A percentile compares a stretch with the other conserved stretches of the same genome.
Evolutionary conservation across 2,113 vertebrate species (phyloP).

Genomic region (Eonycteris spelaea): DNA sequence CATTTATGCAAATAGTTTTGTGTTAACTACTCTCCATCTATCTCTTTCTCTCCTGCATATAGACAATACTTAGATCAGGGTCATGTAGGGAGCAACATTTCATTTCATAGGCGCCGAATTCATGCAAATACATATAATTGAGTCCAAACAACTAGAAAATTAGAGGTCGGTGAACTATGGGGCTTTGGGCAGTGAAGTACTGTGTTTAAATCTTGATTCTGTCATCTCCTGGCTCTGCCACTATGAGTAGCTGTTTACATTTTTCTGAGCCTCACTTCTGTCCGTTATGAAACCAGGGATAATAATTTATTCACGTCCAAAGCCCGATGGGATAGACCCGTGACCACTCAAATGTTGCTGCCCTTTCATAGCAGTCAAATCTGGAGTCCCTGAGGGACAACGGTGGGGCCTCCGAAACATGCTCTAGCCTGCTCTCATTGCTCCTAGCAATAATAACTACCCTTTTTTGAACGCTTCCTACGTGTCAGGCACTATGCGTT

Average conservation of each 20-base stretch:
- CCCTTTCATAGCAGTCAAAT: not conserved
- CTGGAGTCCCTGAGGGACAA: not conserved
- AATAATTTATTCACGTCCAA: not conserved
- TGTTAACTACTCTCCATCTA: not conserved
- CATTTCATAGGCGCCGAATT: not conserved
- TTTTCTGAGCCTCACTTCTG: not conserved
- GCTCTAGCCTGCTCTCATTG: not conserved
- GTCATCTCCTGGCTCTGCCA: not conserved
- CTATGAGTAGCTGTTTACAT: not conserved
- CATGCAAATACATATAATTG: not conserved
- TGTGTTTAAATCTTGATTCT: not conserved
- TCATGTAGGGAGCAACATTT: not conserved
- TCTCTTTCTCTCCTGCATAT: not conserved
- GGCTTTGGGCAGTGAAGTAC: not conserved
- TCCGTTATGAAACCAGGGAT: not conserved
- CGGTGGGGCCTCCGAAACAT: not conserved
- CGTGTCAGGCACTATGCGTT: not conserved
- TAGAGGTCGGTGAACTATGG: not conserved
- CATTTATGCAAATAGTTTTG: not conserved
- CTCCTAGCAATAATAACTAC: not conserved
- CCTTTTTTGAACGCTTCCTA: accelerated
- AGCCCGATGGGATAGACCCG: not conserved
- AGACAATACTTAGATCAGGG: not conserved
- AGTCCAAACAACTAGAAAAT: not conserved
- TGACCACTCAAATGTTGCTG: not conserved